Evolutionary conservation across 2,888 invertebrate genomes (phyloP).

Genomic region (Drosophila cyrtoloma): DNA sequence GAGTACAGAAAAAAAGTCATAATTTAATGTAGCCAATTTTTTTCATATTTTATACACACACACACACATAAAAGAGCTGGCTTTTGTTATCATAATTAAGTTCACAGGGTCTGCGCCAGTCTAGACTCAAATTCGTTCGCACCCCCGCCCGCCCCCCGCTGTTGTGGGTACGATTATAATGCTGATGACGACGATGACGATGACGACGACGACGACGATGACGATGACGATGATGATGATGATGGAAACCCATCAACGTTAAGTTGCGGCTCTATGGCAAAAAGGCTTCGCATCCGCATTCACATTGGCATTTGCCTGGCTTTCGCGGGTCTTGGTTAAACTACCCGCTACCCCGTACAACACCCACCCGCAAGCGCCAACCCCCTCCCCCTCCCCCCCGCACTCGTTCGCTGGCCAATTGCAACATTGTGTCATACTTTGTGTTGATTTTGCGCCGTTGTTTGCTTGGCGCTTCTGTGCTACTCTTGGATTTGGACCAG

Average conservation of each 20-base stretch:
- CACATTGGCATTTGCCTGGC: slow-evolving; percentile 38
- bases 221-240: slow-evolving; percentile 26
- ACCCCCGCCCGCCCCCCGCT: neutral
- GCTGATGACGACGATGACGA: slow-evolving; percentile 18
- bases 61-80: slow-evolving; percentile 16
- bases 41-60: neutral
- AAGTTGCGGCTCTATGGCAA: slow-evolving; percentile 44
- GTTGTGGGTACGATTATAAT: neutral
- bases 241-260: slow-evolving; percentile 62
- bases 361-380: neutral
- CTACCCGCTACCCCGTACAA: neutral
- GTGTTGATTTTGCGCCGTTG: slow-evolving; percentile 66
- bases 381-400: neutral
- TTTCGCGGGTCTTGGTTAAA: slow-evolving; percentile 5
- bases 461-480: slow-evolving; percentile 66
- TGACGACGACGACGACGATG: slow-evolving; percentile 26
- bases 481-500: slow-evolving; percentile 55
- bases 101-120: slow-evolving; percentile 59
- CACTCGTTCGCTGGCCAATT: slow-evolving; percentile 15
- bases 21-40: neutral
- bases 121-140: slow-evolving; percentile 52
- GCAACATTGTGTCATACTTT: slow-evolving; percentile 77
- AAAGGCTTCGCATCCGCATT: slow-evolving; percentile 41
- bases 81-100: slow-evolving; percentile 63
- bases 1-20: neutral